Percentiles rank a stretch among this genome's conserved stretches.
Evolutionary conservation across 2,797 vertebrate genomes (phyloP).

Genomic region (Pelobates cultripes): DNA sequence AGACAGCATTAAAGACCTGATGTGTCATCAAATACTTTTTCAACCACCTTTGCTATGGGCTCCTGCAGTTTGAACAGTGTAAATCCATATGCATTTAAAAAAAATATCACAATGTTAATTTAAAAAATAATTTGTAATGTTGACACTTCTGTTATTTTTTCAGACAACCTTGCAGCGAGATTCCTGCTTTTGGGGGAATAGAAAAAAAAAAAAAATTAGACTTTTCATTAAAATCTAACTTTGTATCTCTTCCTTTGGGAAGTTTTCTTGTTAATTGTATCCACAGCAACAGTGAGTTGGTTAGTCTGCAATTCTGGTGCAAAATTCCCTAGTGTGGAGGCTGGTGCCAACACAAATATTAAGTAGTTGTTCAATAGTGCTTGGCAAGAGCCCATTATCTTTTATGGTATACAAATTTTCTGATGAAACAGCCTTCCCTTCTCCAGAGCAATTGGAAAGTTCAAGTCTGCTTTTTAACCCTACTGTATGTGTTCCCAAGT

Average conservation of each 20-base stretch:
- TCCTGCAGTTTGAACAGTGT: constrained; percentile 23
- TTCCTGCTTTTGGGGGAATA: background rate
- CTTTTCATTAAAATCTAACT: constrained; percentile 15
- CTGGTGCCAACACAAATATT: constrained; percentile 29
- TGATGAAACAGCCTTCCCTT: constrained; percentile 14
- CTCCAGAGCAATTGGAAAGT: background rate
- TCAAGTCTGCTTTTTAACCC: background rate
- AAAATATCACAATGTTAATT: background rate
- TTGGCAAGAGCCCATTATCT: constrained; percentile 39
- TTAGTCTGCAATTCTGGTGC: background rate
- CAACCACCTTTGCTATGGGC: constrained; percentile 56
- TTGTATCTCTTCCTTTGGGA: constrained; percentile 29
- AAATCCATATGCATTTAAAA: background rate
- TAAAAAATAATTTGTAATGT: constrained; percentile 3
- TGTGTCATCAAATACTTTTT: constrained; percentile 58
- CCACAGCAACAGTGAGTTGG: background rate
- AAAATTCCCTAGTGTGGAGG: constrained; percentile 13
- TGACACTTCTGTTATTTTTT: background rate
- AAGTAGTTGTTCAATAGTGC: background rate
- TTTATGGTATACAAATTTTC: constrained; percentile 19
- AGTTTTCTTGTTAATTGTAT: constrained; percentile 10
- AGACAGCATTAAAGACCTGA: constrained; percentile 52
- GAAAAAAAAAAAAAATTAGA: background rate
- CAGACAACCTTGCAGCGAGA: background rate
- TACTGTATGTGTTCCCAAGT: background rate